phyloP scores from a whole-genome alignment of 2,888 invertebrate species.

The Drosophila gaucha region DNA sequence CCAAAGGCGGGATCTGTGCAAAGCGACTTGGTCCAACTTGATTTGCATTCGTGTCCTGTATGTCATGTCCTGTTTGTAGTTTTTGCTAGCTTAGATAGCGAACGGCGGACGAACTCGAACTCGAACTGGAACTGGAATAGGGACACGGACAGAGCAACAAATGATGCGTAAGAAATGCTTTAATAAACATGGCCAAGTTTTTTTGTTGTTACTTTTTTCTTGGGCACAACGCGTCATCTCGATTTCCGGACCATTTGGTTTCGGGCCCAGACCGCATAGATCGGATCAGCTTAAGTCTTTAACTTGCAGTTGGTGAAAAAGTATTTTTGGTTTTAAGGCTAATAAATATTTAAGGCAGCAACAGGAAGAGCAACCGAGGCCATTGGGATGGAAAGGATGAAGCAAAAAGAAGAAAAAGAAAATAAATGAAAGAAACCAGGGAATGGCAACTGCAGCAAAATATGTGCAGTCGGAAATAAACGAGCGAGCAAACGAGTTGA shows the following conservation, averaged over 20 bases:
- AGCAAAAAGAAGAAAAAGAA: not conserved
- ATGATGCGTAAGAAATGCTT: conserved; percentile 78
- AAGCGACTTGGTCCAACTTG: conserved; percentile 19
- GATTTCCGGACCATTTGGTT: conserved; percentile 65
- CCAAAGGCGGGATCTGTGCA: conserved; percentile 1
- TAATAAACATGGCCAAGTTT: conserved; percentile 55
- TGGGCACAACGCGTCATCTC: conserved; percentile 25
- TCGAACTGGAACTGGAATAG: not conserved
- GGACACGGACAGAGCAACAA: conserved; percentile 48
- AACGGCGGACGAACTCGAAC: not conserved
- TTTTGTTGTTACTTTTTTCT: conserved; percentile 3
- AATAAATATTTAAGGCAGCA: conserved; percentile 71
- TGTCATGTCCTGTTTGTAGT: conserved; percentile 5
- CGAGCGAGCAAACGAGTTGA: conserved; percentile 77
- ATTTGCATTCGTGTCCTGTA: conserved; percentile 38
- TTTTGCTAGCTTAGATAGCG: conserved; percentile 9
- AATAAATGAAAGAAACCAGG: not conserved
- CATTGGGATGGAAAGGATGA: not conserved
- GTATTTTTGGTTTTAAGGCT: conserved; percentile 64
- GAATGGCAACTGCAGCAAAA: conserved; percentile 40
- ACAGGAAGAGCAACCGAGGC: conserved; percentile 20
- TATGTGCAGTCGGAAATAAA: conserved; percentile 71
- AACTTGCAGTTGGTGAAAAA: conserved; percentile 48
- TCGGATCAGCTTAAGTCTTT: conserved; percentile 60
- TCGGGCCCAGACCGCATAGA: conserved; percentile 31